Evolutionary conservation across 2,888 invertebrate genomes (phyloP).

Genomic region (Lasioglossum lativentre): DNA sequence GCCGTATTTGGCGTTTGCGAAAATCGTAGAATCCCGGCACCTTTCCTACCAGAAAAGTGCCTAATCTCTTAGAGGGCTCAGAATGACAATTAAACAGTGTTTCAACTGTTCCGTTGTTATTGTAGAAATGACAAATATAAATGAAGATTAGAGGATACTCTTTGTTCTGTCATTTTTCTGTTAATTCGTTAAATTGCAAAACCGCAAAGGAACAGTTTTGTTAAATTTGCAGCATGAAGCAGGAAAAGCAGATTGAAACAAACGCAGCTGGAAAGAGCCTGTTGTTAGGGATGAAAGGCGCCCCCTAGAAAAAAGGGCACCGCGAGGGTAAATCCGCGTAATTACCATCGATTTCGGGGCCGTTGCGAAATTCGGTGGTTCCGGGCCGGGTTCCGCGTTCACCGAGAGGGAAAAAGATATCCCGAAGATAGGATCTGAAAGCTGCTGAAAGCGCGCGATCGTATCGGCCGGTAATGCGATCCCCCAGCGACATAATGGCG

Average conservation of each 20-base stretch:
- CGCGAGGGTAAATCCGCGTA: conserved; percentile 54
- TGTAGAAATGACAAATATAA: too few relatives aligned
- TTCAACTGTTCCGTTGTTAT: too few relatives aligned
- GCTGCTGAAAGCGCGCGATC: conserved; percentile 72
- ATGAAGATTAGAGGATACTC: too few relatives aligned
- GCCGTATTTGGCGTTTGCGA: background rate
- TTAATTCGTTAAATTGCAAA: background rate
- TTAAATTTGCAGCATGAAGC: background rate
- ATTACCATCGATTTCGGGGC: conserved; percentile 56
- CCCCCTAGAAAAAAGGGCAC: background rate
- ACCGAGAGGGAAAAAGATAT: conserved; percentile 66
- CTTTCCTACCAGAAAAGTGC: too few relatives aligned
- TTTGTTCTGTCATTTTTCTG: too few relatives aligned
- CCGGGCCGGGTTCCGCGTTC: conserved; percentile 52
- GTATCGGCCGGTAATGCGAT: conserved; percentile 79
- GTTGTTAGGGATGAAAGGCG: conserved; percentile 20
- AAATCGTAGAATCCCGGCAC: background rate
- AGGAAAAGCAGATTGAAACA: background rate
- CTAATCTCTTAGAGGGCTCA: too few relatives aligned
- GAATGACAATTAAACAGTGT: too few relatives aligned
- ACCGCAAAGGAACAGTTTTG: background rate
- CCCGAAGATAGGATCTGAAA: conserved; percentile 67
- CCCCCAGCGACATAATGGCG: conserved; percentile 79
- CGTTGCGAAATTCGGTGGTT: conserved; percentile 65
- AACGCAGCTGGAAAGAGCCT: background rate